Base-by-base conservation (phyloP, 2,797 vertebrate species). In the Microctenopoma stevenorrisi region DNA sequence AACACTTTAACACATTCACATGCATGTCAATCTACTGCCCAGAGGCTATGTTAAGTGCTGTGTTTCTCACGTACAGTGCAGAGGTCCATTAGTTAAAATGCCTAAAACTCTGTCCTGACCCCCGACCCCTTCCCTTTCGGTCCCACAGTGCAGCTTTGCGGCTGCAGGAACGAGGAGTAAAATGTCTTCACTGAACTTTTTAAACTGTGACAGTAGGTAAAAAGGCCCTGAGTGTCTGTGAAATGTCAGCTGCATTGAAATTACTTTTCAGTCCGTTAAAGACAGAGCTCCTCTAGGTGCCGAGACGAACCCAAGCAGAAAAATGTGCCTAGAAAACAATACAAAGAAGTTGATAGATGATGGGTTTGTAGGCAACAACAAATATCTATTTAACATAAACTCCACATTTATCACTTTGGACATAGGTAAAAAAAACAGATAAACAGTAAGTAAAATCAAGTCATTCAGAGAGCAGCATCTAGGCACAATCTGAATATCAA, bases 221-320 rank as follows among this genome's bases (percentile, higher is more conserved):
- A 80, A 80, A 82, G 60, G 65, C 87, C 89, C 76, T 22, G 50
- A 67, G 89, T 69, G 81, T 82, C 59, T 14, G 66, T 83, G 73
- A 93, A 92, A 93, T 90, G 89, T 92, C 90, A 90, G 82, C 85
- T 81, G 76, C 87, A 86, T 53, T 83, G 64, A 86, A 88, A 91
- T 86, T 33, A 86, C 50, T 87, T 90, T 86, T 87, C 83, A 83
- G 85, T 83, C 81, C 77, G 81, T 83, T 85, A 70, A 84, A 78
- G 71, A 84, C 42, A 11, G 42, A 86, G 50, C 68, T 88, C 82
- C 85, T 79, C 60, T 0, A 86, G 83, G 83, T 82, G 42, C 65
- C 14, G 65, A 65, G 73, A 70, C 42, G 79, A 76, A 70, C 47
- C 64, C 63, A 64, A 83, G 68, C 73, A 78, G 78, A 84, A 84